Conservation (phyloP, 2,888 invertebrate species). For the Oegoconia quadripuncta region DNA sequence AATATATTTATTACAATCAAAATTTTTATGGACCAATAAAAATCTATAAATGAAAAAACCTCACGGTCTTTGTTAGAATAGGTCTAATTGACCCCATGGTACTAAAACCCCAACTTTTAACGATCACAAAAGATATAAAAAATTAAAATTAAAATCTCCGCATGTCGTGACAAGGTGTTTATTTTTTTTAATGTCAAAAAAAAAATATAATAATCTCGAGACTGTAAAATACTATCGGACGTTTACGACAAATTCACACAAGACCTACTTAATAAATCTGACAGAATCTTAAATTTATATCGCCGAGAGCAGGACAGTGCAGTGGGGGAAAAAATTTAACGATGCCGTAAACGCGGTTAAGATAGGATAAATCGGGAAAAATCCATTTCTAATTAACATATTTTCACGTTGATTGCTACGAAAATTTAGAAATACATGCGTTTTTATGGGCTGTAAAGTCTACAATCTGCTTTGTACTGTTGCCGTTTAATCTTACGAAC, state of each 20-base stretch:
- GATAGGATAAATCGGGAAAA: constrained; percentile 52
- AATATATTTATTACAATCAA: constrained; percentile 58
- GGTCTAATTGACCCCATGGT: constrained; percentile 54
- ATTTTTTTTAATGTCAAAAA: constrained; percentile 40
- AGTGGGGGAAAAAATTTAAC: constrained; percentile 52
- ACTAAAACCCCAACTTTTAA: constrained; percentile 48
- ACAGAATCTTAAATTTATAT: constrained; percentile 69
- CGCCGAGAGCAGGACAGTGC: constrained; percentile 47
- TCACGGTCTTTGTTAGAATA: constrained; percentile 45
- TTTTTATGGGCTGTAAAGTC: too few relatives aligned
- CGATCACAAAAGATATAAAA: constrained; percentile 45
- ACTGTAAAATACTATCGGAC: constrained; percentile 68
- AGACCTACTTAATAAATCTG: constrained; percentile 72
- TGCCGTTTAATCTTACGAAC: too few relatives aligned
- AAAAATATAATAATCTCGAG: constrained; percentile 58
- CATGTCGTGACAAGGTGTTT: constrained; percentile 45
- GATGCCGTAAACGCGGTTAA: constrained; percentile 53
- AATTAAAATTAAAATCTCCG: constrained; percentile 44
- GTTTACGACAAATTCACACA: constrained; percentile 74
- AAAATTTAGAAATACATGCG: constrained; percentile 5
- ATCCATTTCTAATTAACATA: constrained; percentile 63
- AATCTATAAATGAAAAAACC: constrained; percentile 47
- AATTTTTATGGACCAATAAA: constrained; percentile 49
- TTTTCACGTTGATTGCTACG: constrained; percentile 36
- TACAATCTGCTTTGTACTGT: too few relatives aligned